phyloP scores from a whole-genome alignment of 2,888 invertebrate genomes.

The Parnassius glacialis region DNA sequence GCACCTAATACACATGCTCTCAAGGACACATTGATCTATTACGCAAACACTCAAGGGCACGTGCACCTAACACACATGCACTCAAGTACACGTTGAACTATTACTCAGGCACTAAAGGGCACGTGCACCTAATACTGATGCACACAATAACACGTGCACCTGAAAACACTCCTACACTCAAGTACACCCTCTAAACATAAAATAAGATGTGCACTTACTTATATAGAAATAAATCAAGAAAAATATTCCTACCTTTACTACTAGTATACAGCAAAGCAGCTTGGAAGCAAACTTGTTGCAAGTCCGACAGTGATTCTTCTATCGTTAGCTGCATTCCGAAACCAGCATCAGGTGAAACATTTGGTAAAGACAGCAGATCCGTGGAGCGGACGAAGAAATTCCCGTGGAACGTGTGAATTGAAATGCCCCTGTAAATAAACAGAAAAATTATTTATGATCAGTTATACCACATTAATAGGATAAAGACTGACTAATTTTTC shows the following conservation, averaged over 20 bases:
- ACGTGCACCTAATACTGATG: not conserved
- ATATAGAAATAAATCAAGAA: too few relatives aligned
- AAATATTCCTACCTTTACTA: slow-evolving; percentile 59
- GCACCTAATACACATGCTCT: too few relatives aligned
- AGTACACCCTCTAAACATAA: too few relatives aligned
- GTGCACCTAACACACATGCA: too few relatives aligned
- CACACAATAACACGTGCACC: not conserved
- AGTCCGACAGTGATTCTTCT: slow-evolving; percentile 93
- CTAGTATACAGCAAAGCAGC: slow-evolving; percentile 97
- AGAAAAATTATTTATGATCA: not conserved
- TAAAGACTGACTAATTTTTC: too few relatives aligned
- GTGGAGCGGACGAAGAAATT: slow-evolving; percentile 99
- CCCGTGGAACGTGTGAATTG: slow-evolving; percentile 99
- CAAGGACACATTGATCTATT: too few relatives aligned
- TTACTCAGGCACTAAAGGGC: too few relatives aligned
- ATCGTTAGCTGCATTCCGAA: slow-evolving; percentile 99
- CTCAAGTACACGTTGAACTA: too few relatives aligned
- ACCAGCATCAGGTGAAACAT: slow-evolving; percentile 98
- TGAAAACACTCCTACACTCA: too few relatives aligned
- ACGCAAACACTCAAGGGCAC: too few relatives aligned
- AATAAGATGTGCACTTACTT: too few relatives aligned
- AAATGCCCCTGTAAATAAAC: slow-evolving; percentile 84
- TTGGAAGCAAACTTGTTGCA: slow-evolving; percentile 96
- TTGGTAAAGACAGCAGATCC: slow-evolving; percentile 96
- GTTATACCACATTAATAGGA: too few relatives aligned